phyloP scores from a whole-genome alignment of 30 jellyfish, hydroid and myxozoan genomes.

The Kudoa iwatai region DNA sequence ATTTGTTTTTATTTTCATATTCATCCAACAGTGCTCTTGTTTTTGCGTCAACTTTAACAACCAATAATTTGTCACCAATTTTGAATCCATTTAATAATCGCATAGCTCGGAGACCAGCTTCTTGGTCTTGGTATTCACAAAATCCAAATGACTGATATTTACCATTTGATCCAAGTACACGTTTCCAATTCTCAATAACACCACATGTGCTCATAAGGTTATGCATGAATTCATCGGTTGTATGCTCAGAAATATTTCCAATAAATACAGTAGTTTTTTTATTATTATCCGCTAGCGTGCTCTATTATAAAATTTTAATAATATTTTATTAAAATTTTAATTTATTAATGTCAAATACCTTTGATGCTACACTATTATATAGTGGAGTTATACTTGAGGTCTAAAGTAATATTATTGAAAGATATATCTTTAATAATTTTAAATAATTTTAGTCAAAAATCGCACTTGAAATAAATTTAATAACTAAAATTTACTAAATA shows the following conservation, averaged over 20 bases:
- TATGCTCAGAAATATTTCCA: slow-evolving; percentile 67
- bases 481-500: no score
- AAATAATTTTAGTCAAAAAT: no score
- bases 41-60: slow-evolving; percentile 73
- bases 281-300: no score
- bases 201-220: slow-evolving; percentile 71
- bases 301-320: no score
- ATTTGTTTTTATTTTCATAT: slow-evolving; percentile 16
- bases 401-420: no score
- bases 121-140: slow-evolving; percentile 58
- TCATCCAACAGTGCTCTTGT: slow-evolving; percentile 61
- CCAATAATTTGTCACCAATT: slow-evolving; percentile 34
- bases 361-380: no score
- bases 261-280: slow-evolving; percentile 85
- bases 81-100: slow-evolving; percentile 33
- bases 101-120: slow-evolving; percentile 45
- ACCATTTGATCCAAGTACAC: slow-evolving; percentile 93
- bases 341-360: no score
- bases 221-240: slow-evolving; percentile 34
- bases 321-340: no score
- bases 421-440: no score
- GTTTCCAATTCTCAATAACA: slow-evolving; percentile 37
- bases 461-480: no score
- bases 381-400: no score
- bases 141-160: slow-evolving; percentile 82